Conservation (phyloP, 2,797 vertebrate genomes). For the Acipenser transmontanus region DNA sequence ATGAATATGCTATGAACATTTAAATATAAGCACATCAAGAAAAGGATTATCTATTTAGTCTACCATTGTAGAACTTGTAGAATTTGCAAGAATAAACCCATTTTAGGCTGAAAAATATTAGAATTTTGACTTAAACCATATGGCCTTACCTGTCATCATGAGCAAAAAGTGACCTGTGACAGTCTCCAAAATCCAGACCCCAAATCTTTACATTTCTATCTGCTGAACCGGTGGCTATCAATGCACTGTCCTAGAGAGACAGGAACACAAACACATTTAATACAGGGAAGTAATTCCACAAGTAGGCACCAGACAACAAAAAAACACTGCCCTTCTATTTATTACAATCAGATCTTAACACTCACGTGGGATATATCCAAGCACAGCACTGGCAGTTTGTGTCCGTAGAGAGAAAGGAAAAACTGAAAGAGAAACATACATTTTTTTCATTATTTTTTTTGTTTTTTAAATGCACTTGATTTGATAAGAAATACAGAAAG, state of each 20-base stretch:
- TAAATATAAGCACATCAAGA: no score
- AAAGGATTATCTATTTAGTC: no score
- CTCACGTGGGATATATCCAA: slow-evolving; percentile 95
- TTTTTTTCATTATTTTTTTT: not conserved
- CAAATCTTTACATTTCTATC: slow-evolving; percentile 96
- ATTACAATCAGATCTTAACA: slow-evolving; percentile 26
- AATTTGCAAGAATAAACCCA: no score
- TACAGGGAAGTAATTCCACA: not conserved
- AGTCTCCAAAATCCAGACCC: slow-evolving; percentile 97
- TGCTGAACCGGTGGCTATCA: slow-evolving; percentile 90
- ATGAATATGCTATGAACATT: no score
- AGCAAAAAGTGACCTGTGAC: slow-evolving; percentile 92
- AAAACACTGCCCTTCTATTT: not conserved
- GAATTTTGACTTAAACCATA: no score
- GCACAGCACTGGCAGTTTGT: slow-evolving; percentile 93
- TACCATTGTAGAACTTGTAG: no score
- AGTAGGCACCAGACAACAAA: not conserved
- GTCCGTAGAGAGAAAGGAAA: slow-evolving; percentile 93
- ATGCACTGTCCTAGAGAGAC: slow-evolving; percentile 66
- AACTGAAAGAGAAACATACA: slow-evolving; percentile 61
- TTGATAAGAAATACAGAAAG: not conserved
- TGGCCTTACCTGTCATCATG: slow-evolving; percentile 87
- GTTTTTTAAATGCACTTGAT: not conserved
- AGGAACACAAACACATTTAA: slow-evolving; percentile 2
- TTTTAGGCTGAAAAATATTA: no score